Evolutionary conservation across 2,113 vertebrate species (phyloP).

Genomic region (Ochotona princeps): DNA sequence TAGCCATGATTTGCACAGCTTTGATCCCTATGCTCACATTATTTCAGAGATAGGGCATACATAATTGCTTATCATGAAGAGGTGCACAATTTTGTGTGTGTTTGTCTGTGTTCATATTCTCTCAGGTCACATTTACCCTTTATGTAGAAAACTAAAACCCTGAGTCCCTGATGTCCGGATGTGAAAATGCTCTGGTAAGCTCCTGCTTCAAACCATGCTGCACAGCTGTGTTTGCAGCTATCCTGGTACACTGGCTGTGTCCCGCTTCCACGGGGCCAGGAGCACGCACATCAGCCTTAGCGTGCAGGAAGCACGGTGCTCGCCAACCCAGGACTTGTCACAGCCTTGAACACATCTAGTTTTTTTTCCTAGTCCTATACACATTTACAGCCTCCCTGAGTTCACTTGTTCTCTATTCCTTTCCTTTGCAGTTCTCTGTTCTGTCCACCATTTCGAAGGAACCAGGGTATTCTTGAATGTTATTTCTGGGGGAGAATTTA

Average conservation of each 20-base stretch:
- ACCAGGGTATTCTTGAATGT: background rate
- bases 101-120: background rate
- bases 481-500: background rate
- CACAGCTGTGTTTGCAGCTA: conserved; percentile 26
- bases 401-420: background rate
- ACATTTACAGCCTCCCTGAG: background rate
- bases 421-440: background rate
- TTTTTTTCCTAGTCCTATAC: background rate
- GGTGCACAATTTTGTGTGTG: background rate
- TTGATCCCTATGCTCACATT: background rate
- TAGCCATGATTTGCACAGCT: background rate
- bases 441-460: background rate
- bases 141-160: background rate
- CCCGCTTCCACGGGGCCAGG: background rate
- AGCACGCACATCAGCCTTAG: background rate
- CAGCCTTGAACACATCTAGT: no score
- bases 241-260: background rate
- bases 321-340: background rate
- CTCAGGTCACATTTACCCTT: background rate
- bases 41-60: background rate
- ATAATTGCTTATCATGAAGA: background rate
- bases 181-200: conserved; percentile 16
- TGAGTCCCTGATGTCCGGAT: background rate
- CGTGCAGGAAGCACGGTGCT: background rate
- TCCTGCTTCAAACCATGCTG: conserved; percentile 22